phyloP scores from a whole-genome alignment of 1,140 invertebrate genomes.

The Sminthurinus signatus region DNA sequence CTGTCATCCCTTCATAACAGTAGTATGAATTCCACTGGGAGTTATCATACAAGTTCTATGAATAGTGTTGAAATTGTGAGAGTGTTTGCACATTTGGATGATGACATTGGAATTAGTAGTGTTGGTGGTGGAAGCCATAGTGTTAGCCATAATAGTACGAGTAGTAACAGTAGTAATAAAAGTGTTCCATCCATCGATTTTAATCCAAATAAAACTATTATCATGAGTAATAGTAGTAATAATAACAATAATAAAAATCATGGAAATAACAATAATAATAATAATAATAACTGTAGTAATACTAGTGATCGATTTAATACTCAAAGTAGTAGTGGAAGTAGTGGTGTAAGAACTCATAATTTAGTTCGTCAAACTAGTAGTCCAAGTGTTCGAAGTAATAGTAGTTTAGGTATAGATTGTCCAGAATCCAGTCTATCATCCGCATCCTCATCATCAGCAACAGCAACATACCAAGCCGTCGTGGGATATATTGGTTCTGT shows the following conservation, averaged over 20 bases:
- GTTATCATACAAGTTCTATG: background rate
- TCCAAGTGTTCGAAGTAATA: conserved; percentile 23
- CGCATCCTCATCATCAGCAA: too few species aligned
- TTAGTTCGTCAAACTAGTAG: conserved; percentile 13
- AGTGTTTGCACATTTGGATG: conserved; percentile 28
- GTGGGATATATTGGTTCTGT: conserved; percentile 93
- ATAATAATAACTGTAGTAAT: background rate
- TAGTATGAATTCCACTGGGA: background rate
- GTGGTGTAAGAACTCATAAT: conserved; percentile 17
- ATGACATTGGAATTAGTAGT: background rate
- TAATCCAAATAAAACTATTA: background rate
- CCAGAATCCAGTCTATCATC: background rate
- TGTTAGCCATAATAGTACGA: background rate
- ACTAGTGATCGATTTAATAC: conserved; percentile 30
- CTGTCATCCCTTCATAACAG: too few species aligned
- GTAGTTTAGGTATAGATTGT: conserved; percentile 17
- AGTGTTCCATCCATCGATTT: background rate
- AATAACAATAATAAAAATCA: background rate
- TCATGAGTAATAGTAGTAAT: background rate
- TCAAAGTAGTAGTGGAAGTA: conserved; percentile 34
- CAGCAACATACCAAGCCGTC: conserved; percentile 54
- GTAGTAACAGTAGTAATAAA: background rate
- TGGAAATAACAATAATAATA: conserved; percentile 3
- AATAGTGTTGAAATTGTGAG: conserved; percentile 24
- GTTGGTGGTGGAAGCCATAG: background rate